A percentile compares a stretch with the other conserved stretches of the same genome.
phyloP scores from a whole-genome alignment of 2,113 vertebrate genomes.

The Danionella cerebrum region DNA sequence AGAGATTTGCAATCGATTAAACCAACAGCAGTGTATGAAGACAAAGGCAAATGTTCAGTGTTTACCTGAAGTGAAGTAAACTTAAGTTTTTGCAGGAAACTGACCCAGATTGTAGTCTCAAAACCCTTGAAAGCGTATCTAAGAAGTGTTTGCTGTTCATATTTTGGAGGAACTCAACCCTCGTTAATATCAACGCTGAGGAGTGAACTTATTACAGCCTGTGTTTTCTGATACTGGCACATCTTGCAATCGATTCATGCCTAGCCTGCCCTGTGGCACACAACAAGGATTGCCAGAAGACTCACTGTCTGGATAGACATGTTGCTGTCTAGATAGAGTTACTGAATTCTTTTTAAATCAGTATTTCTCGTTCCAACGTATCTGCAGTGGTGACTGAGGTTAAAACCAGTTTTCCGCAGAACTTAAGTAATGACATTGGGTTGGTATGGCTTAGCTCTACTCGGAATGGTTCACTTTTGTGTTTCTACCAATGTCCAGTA shows the following conservation, averaged over 20 bases:
- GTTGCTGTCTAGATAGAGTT: not conserved
- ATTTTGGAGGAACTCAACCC: constrained; percentile 19
- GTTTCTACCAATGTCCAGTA: too few species aligned
- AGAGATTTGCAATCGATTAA: not conserved
- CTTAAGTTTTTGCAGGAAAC: too few species aligned
- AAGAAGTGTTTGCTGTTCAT: too few species aligned
- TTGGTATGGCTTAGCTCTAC: too few species aligned
- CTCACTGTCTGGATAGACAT: not conserved
- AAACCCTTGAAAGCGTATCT: too few species aligned
- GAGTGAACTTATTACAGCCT: constrained; percentile 30
- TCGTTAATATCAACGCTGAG: constrained; percentile 25
- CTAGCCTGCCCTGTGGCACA: not conserved
- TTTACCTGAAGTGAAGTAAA: not conserved
- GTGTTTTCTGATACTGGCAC: constrained; percentile 32
- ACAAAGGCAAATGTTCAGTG: not conserved
- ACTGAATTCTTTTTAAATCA: not conserved
- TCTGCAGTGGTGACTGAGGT: not conserved
- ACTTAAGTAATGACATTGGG: too few species aligned
- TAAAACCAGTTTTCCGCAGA: too few species aligned
- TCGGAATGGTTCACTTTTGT: too few species aligned
- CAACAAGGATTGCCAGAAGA: not conserved
- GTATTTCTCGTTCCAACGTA: not conserved
- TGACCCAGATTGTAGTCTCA: too few species aligned
- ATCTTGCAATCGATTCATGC: constrained; percentile 7
- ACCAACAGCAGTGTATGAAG: not conserved